Base-by-base conservation (phyloP, 1,140 invertebrate genomes). In the Oncopodura yosiiana region DNA sequence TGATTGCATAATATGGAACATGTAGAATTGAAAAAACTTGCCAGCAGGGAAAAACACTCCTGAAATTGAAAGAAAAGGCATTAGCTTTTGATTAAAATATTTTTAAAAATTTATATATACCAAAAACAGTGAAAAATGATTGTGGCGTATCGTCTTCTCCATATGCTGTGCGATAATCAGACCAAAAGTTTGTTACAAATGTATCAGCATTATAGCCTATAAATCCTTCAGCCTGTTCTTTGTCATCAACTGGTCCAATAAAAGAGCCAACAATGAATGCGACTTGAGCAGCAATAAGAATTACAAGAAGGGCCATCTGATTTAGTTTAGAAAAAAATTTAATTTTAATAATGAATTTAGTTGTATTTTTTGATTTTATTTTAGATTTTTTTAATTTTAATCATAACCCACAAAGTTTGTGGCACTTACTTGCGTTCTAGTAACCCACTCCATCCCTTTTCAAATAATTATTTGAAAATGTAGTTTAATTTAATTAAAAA, bases 261-360 rank as follows among this genome's bases (percentile, higher is more conserved):
- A 82, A 75, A 16, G 67, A 70, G 24, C 77, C 77, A 58, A 79
- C 66, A 27, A 76, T 64, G 64, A 81, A 81, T 67, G 81, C 76
- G 19, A 74, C 57, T 57, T 83, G 76, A 5, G 80, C 76, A 34
- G 74, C 63, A 19, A 78, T 57, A 18, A 83, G 67, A 49, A 82
- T 72, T 9, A 74, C 71, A 32, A 83, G 66, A 12, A 83, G 66
- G 6, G 73, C 68, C 46, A 81, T 66, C 69, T 83, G 81, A n/a
- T n/a, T n/a, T n/a, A 16, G 78, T 76, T 78, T 79, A 67, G 23
- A 65, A 54, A 29, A 23, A 79, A 67, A 56, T 34, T 45, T 36
- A 23, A 60, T 37, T 53, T 36, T 14, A 27, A 43, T 34, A 36
- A 37, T 11, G 9, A 9, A 6, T n/a, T 37, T 26, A 50, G 8